A percentile compares a stretch with the other conserved stretches of the same genome.
Conservation (phyloP, 2,113 vertebrate species). For the Seriola rivoliana region DNA sequence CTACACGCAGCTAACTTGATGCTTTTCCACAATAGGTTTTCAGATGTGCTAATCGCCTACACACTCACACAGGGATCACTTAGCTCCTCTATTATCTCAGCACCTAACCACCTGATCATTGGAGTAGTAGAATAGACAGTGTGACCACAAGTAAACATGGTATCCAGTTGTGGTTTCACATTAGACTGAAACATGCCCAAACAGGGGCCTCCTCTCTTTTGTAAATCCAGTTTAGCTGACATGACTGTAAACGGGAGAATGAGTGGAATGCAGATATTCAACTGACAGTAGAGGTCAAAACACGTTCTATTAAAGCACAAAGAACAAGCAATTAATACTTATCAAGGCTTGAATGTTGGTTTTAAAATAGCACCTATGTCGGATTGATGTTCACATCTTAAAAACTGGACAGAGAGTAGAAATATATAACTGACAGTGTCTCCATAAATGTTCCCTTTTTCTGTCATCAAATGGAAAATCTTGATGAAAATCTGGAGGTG, state of each 20-base stretch:
- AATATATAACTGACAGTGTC: background rate
- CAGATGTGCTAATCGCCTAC: background rate
- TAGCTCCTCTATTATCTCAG: background rate
- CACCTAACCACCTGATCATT: background rate
- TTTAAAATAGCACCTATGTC: constrained; percentile 1
- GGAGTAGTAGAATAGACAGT: background rate
- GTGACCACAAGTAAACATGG: background rate
- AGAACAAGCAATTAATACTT: background rate
- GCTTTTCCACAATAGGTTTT: constrained; percentile 10
- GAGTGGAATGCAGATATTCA: constrained; percentile 67
- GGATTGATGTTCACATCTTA: background rate
- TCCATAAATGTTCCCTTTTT: background rate
- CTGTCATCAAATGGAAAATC: background rate
- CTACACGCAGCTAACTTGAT: background rate
- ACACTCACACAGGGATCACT: background rate
- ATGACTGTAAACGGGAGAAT: constrained; percentile 64
- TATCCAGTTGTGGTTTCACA: constrained; percentile 24
- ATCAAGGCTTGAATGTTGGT: background rate
- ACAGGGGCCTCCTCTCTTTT: constrained; percentile 59
- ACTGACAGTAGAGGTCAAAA: background rate
- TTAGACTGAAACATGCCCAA: constrained; percentile 17
- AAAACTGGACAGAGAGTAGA: background rate
- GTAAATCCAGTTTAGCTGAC: constrained; percentile 72
- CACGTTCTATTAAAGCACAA: background rate
- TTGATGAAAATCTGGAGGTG: background rate